Conservation (phyloP, 2,113 vertebrate species). For the Pseudolaguvia tuberculata region DNA sequence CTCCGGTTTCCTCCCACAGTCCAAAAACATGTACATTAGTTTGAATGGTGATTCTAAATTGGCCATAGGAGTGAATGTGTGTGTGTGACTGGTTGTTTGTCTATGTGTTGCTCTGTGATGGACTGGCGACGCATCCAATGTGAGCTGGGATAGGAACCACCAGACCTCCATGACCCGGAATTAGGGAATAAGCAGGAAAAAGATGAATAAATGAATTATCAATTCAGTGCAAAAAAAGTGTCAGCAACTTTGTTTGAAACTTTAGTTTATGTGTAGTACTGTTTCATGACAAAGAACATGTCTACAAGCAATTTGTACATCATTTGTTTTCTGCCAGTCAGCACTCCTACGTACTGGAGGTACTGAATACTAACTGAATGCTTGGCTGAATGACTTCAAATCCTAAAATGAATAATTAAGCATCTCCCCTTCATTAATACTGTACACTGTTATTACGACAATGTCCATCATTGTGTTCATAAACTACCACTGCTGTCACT, state of each 20-base stretch:
- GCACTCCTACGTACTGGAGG: constrained; percentile 2
- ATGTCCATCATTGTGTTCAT: constrained; percentile 16
- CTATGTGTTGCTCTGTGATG: too few species aligned
- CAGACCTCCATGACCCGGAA: too few species aligned
- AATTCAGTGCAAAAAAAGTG: too few species aligned
- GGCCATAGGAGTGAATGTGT: too few species aligned
- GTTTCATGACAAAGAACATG: not conserved
- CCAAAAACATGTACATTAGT: too few species aligned
- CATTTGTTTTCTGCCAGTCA: constrained; percentile 13
- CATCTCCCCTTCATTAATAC: not conserved
- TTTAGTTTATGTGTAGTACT: constrained; percentile 1
- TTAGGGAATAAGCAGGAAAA: too few species aligned
- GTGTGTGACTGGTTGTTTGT: too few species aligned
- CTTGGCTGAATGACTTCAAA: not conserved
- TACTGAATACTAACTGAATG: not conserved
- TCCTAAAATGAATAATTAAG: not conserved
- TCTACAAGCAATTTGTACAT: constrained; percentile 3
- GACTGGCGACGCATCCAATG: too few species aligned
- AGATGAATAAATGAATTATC: too few species aligned
- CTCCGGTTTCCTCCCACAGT: too few species aligned
- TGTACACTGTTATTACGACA: constrained; percentile 22
- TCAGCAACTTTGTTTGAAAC: not conserved
- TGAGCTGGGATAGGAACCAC: too few species aligned
- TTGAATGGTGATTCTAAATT: too few species aligned
- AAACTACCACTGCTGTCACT: constrained; percentile 8